Conservation (phyloP, 2,113 vertebrate species). For the Grammomys dolichurus region DNA sequence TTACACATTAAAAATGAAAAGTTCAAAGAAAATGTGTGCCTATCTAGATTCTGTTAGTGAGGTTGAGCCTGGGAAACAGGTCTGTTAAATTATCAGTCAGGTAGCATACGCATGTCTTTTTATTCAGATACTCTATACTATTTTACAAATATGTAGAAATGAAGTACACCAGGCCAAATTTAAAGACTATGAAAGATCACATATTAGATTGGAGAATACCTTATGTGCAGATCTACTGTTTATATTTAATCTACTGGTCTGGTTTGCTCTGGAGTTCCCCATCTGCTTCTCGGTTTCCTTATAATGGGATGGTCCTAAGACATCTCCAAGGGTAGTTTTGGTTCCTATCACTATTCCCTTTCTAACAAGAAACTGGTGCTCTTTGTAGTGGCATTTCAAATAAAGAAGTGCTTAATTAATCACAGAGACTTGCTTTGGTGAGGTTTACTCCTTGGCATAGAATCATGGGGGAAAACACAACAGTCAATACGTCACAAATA, state of each 20-base stretch:
- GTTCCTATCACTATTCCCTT: neutral
- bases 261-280: neutral
- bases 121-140: neutral
- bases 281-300: neutral
- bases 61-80: neutral
- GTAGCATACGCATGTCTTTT: neutral
- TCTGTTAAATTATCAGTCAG: neutral
- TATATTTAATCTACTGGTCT: neutral
- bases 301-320: neutral
- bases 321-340: constrained; percentile 17
- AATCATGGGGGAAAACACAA: neutral
- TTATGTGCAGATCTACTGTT: neutral
- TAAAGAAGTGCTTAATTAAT: constrained; percentile 34
- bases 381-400: constrained; percentile 24
- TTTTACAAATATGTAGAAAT: neutral
- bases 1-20: constrained; percentile 20
- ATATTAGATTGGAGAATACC: neutral
- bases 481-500: constrained; percentile 22
- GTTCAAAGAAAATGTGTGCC: neutral
- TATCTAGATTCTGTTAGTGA: neutral
- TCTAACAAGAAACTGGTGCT: constrained; percentile 33
- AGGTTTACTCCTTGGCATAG: constrained; percentile 18
- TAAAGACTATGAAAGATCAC: neutral
- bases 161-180: neutral
- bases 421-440: neutral